phyloP scores from a whole-genome alignment of 2,113 vertebrate genomes.

The Felis catus region F.catus_Fca126_mat1.0 CM031413.1:129900501-129901000 shows the following conservation, averaged over 20 bases:
- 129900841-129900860: neutral
- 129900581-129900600: too few relatives aligned
- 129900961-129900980: neutral
- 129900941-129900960: neutral
- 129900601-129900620: neutral
- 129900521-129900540: too few relatives aligned
- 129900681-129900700: neutral
- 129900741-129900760: neutral
- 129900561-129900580: too few relatives aligned
- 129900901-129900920: neutral
- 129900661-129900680: neutral
- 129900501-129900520: too few relatives aligned
- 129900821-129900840: neutral
- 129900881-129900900: slow-evolving; percentile 11
- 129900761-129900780: neutral
- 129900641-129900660: neutral
- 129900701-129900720: neutral
- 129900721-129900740: neutral
- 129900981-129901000: slow-evolving; percentile 11
- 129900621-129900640: neutral
- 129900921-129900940: neutral
- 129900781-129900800: neutral
- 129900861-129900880: neutral
- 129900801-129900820: neutral
- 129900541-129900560: too few relatives aligned